Evolutionary conservation across 2,797 vertebrate genomes (phyloP).

Genomic region (Simalia tracyae): DNA sequence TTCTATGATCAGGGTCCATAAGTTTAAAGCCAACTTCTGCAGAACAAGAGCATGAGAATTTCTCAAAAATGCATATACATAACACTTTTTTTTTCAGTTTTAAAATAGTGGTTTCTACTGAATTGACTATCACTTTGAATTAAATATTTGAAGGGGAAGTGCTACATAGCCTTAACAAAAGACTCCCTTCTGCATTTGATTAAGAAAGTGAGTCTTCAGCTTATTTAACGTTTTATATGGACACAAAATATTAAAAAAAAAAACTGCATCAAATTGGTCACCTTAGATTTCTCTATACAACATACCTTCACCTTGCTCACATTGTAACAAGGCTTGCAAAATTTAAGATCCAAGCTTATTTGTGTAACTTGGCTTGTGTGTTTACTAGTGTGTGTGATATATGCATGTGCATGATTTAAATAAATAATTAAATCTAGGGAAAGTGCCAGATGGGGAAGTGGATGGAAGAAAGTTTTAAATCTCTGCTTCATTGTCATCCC

Average conservation of each 20-base stretch:
- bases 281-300: background rate
- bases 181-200: background rate
- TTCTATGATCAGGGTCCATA: background rate
- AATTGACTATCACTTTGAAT: background rate
- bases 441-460: background rate
- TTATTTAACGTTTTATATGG: background rate
- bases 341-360: background rate
- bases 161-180: background rate
- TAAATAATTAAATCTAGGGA: background rate
- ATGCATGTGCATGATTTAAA: background rate
- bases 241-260: background rate
- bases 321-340: background rate
- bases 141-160: background rate
- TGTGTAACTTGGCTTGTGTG: background rate
- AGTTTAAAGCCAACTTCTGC: background rate
- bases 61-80: slow-evolving; percentile 43
- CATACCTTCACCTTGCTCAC: background rate
- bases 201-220: background rate
- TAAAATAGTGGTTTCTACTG: background rate
- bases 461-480: background rate
- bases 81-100: background rate
- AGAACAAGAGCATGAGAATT: slow-evolving; percentile 13
- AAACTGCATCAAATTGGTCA: background rate
- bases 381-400: background rate
- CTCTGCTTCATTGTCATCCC: background rate